phyloP scores from a whole-genome alignment of 2,113 vertebrate species.

The Centropristis striata region DNA sequence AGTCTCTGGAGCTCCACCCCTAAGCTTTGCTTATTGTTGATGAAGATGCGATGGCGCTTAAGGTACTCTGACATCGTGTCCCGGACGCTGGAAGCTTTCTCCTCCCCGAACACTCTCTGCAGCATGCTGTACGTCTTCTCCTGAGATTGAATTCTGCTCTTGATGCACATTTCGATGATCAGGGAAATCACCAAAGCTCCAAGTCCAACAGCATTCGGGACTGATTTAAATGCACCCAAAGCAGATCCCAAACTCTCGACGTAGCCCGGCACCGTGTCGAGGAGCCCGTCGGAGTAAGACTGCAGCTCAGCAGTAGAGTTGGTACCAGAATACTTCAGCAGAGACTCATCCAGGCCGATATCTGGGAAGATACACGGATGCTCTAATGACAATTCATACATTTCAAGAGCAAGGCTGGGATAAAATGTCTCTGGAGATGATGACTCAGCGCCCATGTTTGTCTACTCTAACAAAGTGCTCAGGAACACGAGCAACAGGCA shows the following conservation, averaged over 20 bases:
- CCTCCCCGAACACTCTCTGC: constrained; percentile 20
- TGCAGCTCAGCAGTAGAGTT: not conserved
- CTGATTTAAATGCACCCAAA: rapidly evolving
- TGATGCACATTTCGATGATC: not conserved
- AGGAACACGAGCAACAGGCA: too few relatives aligned
- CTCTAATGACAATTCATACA: rapidly evolving
- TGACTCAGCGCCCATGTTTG: not conserved
- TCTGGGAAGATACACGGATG: not conserved
- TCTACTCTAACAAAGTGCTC: not conserved
- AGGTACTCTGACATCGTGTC: constrained; percentile 28
- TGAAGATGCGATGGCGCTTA: rapidly evolving
- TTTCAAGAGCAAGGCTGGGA: rapidly evolving
- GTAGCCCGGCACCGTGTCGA: not conserved
- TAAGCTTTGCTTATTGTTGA: not conserved
- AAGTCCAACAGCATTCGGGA: constrained; percentile 32
- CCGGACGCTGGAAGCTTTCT: constrained; percentile 37
- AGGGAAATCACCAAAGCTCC: constrained; percentile 27
- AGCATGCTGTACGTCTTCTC: not conserved
- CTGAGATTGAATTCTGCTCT: rapidly evolving
- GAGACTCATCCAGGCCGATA: not conserved
- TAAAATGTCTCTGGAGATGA: not conserved
- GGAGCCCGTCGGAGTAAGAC: not conserved
- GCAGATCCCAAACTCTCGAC: rapidly evolving
- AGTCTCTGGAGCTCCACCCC: not conserved
- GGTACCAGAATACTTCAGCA: not conserved